Conservation (phyloP, 2,113 vertebrate species). For the Pithys albifrons region DNA sequence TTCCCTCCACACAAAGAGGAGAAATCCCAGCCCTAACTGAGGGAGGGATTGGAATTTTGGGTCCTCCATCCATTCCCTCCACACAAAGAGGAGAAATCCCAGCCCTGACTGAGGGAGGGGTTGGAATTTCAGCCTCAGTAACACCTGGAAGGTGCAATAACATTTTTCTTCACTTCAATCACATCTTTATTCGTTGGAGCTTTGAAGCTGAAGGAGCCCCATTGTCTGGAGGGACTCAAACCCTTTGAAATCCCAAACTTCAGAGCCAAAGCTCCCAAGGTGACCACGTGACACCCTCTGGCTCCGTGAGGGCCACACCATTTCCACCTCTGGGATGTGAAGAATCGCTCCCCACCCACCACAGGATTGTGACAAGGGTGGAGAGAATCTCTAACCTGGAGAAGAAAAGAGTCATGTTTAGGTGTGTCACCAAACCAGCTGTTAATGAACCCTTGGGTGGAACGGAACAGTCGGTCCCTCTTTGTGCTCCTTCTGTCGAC, state of each 20-base stretch:
- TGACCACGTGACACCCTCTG: not conserved
- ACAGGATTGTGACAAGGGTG: constrained; percentile 8
- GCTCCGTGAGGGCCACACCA: not conserved
- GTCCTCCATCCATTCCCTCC: too few species aligned
- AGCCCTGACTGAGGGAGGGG: too few species aligned
- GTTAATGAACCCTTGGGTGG: not conserved
- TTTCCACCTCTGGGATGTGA: constrained; percentile 24
- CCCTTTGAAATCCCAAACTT: not conserved
- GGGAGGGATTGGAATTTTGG: too few species aligned
- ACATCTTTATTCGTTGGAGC: not conserved
- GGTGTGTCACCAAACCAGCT: constrained; percentile 15
- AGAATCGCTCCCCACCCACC: not conserved
- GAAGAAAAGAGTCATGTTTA: constrained; percentile 26
- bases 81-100: too few species aligned
- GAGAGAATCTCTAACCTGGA: not conserved
- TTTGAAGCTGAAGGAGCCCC: not conserved
- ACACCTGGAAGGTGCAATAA: not conserved
- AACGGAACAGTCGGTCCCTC: not conserved
- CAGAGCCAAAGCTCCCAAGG: accelerated
- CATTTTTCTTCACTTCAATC: not conserved
- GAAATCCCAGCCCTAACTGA: too few species aligned
- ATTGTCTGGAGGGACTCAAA: not conserved
- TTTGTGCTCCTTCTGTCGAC: not conserved
- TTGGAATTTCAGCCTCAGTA: not conserved
- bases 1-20: too few species aligned